Evolutionary conservation across 2,113 vertebrate genomes (phyloP), one percentile per base, ranked within the genome.

Genomic region (Sapayoa aenigma): DNA sequence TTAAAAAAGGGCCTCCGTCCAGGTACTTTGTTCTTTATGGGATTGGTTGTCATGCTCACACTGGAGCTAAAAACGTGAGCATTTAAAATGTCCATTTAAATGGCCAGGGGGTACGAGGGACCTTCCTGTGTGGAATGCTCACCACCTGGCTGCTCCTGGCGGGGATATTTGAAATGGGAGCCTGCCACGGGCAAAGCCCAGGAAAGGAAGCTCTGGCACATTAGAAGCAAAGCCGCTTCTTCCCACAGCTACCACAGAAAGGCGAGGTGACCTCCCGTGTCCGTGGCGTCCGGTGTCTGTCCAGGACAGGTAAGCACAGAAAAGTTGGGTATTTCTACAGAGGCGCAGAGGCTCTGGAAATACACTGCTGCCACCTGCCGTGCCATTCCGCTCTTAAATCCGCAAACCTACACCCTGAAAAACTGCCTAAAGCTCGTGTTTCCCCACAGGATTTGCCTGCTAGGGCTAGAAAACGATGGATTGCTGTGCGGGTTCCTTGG

Each of bases 361-460:
- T 53, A 9, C 75, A 63, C 55, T 94, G 84, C 78, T 95, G 85
- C 75, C 78, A 91, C 72, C 78, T 95, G 71, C 89, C 83, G 87
- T 74, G 71, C 23, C 30, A 7, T 52, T 85, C 47, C 22, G 5
- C 67, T 62, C 66, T 72, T 33, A 46, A 69, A 69, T 17, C 42
- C 24, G 42, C 27, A 67, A 92, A 58, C 30, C 4, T 39, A 25
- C 1, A 2, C 44, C 24, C n/a, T 6, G 41, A 39, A 53, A 13
- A 35, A 47, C 27, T 17, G 53, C 23, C 42, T n/a, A 44, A n/a
- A 65, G n/a, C 50, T 80, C 41, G 1, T 3, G 17, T 74, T 14
- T 86, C 55, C 67, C 50, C 20, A 8, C 20, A 24, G 55, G 27
- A 33, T 86, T 72, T 50, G 28, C 30, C 67, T 27, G 1, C 12